Evolutionary conservation across 2,113 vertebrate species (phyloP).

Genomic region (Cynoglossus semilaevis): DNA sequence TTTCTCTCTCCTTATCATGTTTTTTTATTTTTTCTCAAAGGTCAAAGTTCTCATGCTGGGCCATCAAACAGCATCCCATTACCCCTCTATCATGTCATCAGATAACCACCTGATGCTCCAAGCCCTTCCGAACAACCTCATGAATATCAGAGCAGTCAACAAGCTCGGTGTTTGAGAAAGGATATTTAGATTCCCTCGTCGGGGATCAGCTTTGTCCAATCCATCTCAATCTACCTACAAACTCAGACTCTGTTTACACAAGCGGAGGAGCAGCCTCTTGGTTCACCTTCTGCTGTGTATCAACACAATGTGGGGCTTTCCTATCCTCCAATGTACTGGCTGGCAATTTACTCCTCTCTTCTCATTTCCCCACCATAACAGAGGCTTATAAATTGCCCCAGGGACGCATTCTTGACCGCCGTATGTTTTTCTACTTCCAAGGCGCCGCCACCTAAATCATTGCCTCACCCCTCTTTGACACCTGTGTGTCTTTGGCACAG

Average conservation of each 20-base stretch:
- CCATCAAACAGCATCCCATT: slow-evolving; percentile 15
- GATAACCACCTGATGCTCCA: slow-evolving; percentile 27
- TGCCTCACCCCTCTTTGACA: slow-evolving; percentile 41
- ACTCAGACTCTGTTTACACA: slow-evolving; percentile 43
- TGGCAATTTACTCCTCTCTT: slow-evolving; percentile 55
- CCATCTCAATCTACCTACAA: slow-evolving; percentile 42
- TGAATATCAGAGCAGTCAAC: slow-evolving; percentile 50
- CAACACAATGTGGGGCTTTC: slow-evolving; percentile 29
- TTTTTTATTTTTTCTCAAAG: not conserved
- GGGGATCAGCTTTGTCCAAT: slow-evolving; percentile 36
- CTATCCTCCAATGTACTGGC: slow-evolving; percentile 26
- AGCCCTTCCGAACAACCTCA: slow-evolving; percentile 27
- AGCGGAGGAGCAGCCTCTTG: slow-evolving; percentile 9
- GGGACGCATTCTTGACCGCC: slow-evolving; percentile 53
- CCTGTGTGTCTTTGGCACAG: slow-evolving; percentile 32
- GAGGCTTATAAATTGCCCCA: slow-evolving; percentile 56
- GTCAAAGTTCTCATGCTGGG: slow-evolving; percentile 17
- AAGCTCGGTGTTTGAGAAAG: slow-evolving; percentile 28
- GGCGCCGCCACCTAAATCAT: slow-evolving; percentile 42
- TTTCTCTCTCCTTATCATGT: slow-evolving; percentile 2
- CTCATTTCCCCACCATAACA: slow-evolving; percentile 60
- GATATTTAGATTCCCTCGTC: slow-evolving; percentile 33
- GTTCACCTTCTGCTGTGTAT: slow-evolving; percentile 23
- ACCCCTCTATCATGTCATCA: slow-evolving; percentile 30
- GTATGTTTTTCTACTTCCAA: slow-evolving; percentile 46